A percentile compares a stretch with the other conserved stretches of the same genome.
Evolutionary conservation across 2,888 invertebrate species (phyloP).

Genomic region (Hirtodrosophila alboralis): DNA sequence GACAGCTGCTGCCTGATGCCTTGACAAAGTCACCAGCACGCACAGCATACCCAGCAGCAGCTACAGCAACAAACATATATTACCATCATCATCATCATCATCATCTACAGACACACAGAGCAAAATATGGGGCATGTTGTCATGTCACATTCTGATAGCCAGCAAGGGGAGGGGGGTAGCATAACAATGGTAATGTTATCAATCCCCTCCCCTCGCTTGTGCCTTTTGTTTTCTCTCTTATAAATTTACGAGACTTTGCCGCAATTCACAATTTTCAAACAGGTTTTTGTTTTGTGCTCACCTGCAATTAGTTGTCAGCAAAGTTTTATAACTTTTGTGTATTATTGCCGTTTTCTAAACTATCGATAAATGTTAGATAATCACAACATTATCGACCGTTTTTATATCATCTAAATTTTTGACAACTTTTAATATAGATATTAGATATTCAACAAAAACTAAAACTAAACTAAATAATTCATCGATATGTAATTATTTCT

Average conservation of each 20-base stretch:
- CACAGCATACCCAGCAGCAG: slow-evolving; percentile 23
- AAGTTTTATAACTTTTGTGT: no score
- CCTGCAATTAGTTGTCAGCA: no score
- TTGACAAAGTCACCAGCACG: slow-evolving; percentile 1
- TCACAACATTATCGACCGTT: no score
- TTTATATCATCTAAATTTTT: no score
- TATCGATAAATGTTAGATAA: no score
- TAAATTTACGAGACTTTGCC: slow-evolving; percentile 33
- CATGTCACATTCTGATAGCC: slow-evolving; percentile 55
- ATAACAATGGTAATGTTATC: slow-evolving; percentile 29
- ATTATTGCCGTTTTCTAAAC: no score
- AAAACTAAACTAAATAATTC: no score
- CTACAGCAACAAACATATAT: slow-evolving; percentile 3
- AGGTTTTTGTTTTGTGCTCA: slow-evolving; percentile 9
- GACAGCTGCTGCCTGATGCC: slow-evolving; percentile 10
- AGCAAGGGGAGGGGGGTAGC: no score
- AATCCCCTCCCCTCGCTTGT: not conserved
- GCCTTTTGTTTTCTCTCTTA: slow-evolving; percentile 38
- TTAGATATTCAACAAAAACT: no score
- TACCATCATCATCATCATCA: slow-evolving; percentile 30
- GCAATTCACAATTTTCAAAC: slow-evolving; percentile 1
- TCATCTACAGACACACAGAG: slow-evolving; percentile 13
- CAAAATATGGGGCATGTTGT: slow-evolving; percentile 52
- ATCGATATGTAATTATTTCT: no score
- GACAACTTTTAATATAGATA: no score